These are phyloP conservation scores for Sesamia nonagrioides DNA, from an alignment of 1,140 invertebrate genomes.

Conservation along the genomic window DNA sequence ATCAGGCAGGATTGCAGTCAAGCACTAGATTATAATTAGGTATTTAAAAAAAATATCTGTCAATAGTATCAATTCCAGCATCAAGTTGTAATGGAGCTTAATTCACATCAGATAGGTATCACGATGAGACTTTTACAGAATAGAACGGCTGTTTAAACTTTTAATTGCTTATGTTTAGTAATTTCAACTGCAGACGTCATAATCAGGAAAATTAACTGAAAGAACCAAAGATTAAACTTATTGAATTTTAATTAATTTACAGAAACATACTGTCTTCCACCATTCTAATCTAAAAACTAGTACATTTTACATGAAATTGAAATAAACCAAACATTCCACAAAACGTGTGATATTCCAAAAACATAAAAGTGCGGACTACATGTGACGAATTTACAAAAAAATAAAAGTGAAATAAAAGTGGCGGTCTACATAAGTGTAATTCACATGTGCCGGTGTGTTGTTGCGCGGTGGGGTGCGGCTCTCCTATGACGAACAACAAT, in stretches of 20 bases:
- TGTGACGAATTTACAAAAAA: constrained; percentile 46
- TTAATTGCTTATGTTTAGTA: too few relatives aligned
- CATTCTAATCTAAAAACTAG: constrained; percentile 44
- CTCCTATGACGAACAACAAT: constrained; percentile 87
- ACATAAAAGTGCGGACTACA: constrained; percentile 47
- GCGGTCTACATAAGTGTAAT: constrained; percentile 53
- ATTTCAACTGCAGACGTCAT: constrained; percentile 15
- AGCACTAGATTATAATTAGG: too few relatives aligned
- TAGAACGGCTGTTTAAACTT: too few relatives aligned
- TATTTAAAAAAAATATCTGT: too few relatives aligned
- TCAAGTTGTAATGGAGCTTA: too few relatives aligned
- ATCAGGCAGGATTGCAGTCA: too few relatives aligned
- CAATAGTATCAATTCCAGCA: too few relatives aligned
- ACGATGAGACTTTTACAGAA: too few relatives aligned
- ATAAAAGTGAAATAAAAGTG: constrained; percentile 41
- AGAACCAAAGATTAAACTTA: neutral
- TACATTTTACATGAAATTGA: constrained; percentile 12
- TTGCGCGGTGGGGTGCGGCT: constrained; percentile 69
- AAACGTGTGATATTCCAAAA: neutral
- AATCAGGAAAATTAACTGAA: neutral
- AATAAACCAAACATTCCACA: constrained; percentile 6
- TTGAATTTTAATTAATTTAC: neutral
- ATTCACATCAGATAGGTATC: too few relatives aligned
- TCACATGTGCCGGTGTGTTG: constrained; percentile 60
- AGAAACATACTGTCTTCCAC: constrained; percentile 37